Conservation (phyloP, 2,113 vertebrate genomes). For the Morone saxatilis region DNA sequence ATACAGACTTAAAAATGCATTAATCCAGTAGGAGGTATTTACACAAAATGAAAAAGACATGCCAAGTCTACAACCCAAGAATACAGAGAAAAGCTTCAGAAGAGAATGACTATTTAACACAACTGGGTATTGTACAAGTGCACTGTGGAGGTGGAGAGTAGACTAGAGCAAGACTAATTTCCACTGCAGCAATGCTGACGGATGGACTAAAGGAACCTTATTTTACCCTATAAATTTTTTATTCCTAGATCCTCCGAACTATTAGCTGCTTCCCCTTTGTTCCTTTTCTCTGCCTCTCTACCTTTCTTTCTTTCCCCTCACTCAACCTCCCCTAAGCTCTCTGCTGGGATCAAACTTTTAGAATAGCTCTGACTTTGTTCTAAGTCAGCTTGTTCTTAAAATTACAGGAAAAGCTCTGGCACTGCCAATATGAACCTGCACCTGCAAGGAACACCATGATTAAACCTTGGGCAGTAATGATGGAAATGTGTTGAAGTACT, state of each 20-base stretch:
- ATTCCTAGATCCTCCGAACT: conserved; percentile 73
- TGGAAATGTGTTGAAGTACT: not conserved
- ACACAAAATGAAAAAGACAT: not conserved
- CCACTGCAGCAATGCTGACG: conserved; percentile 70
- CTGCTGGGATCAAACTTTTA: conserved; percentile 61
- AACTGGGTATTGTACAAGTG: conserved; percentile 17
- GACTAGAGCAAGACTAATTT: conserved; percentile 65
- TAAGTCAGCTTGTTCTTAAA: conserved; percentile 52
- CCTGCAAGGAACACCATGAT: not conserved
- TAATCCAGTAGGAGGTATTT: not conserved
- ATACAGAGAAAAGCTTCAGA: conserved; percentile 7
- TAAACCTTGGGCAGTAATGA: not conserved
- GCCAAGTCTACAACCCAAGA: not conserved
- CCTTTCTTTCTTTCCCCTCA: conserved; percentile 55
- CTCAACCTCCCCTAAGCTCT: conserved; percentile 62
- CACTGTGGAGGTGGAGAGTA: conserved; percentile 40
- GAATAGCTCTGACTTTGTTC: conserved; percentile 55
- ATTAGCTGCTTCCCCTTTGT: conserved; percentile 74
- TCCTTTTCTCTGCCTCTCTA: conserved; percentile 45
- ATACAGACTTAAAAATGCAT: not conserved
- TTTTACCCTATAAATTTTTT: conserved; percentile 78
- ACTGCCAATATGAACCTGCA: not conserved
- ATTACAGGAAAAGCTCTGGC: conserved; percentile 28
- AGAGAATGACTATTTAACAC: conserved; percentile 10
- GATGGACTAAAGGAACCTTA: conserved; percentile 74